These are phyloP conservation scores for Misgurnus mizolepis DNA, from an alignment of 2,113 vertebrate species.

Conservation along the genomic window DNA sequence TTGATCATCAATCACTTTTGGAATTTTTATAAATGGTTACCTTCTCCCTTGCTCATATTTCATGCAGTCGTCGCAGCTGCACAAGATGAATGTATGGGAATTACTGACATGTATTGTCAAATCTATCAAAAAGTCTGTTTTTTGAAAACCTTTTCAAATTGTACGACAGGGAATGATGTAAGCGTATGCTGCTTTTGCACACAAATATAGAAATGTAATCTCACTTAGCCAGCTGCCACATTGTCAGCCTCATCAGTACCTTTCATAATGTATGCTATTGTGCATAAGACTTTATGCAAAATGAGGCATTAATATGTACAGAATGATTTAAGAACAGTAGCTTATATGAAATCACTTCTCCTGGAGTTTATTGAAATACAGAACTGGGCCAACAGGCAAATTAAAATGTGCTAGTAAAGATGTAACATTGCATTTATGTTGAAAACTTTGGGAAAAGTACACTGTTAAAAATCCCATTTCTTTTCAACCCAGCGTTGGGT, in stretches of 20 bases:
- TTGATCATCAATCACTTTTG: conserved; percentile 10
- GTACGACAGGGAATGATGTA: neutral
- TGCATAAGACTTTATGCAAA: neutral
- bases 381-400: neutral
- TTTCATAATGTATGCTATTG: neutral
- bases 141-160: neutral
- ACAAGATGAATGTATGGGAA: neutral
- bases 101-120: conserved; percentile 8
- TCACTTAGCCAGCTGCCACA: conserved; percentile 1
- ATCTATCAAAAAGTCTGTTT: conserved; percentile 6
- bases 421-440: too few relatives aligned
- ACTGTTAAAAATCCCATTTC: too few relatives aligned
- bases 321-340: neutral
- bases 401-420: too few relatives aligned
- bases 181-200: neutral
- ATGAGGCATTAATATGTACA: too few relatives aligned
- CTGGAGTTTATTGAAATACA: neutral
- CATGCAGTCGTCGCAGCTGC: conserved; percentile 7
- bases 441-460: neutral
- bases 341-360: neutral
- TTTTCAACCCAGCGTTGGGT: too few relatives aligned
- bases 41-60: conserved; percentile 21
- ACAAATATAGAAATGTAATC: neutral
- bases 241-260: conserved; percentile 1
- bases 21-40: conserved; percentile 21